These are phyloP conservation scores for Cranoglanis bouderius DNA, from an alignment of 2,113 vertebrate genomes.

Conservation along the genomic window DNA sequence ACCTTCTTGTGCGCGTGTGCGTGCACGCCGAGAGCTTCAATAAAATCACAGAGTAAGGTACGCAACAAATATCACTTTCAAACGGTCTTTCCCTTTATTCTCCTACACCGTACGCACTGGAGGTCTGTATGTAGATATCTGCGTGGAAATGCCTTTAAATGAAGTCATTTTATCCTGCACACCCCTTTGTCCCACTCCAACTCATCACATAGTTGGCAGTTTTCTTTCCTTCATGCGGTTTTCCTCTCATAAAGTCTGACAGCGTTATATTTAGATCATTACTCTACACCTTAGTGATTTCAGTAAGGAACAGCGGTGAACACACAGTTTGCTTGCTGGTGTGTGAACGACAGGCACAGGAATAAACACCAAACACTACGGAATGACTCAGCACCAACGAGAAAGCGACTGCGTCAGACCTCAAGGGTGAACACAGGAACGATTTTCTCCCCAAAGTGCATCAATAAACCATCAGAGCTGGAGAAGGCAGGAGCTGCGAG, in stretches of 20 bases:
- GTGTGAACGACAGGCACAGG: neutral
- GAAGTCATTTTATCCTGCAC: neutral
- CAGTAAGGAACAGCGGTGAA: neutral
- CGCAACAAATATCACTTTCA: too few species aligned
- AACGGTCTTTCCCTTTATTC: neutral
- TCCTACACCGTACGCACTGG: neutral
- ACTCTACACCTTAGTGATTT: neutral
- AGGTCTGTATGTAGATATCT: neutral
- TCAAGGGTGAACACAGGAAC: neutral
- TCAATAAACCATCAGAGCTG: constrained; percentile 31
- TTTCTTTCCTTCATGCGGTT: neutral
- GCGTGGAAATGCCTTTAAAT: neutral
- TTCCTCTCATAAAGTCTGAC: neutral
- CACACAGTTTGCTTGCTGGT: neutral
- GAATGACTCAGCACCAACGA: constrained; percentile 16
- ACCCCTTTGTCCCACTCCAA: neutral
- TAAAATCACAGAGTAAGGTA: too few species aligned
- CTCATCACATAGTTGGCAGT: neutral
- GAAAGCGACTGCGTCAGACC: constrained; percentile 4
- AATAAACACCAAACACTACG: neutral
- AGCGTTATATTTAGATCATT: neutral
- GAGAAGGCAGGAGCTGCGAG: neutral
- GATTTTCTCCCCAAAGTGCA: neutral
- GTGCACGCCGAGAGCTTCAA: too few species aligned
- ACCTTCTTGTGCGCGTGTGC: neutral